phyloP scores from a whole-genome alignment of 1,140 invertebrate species.

The Conus ventricosus region DNA sequence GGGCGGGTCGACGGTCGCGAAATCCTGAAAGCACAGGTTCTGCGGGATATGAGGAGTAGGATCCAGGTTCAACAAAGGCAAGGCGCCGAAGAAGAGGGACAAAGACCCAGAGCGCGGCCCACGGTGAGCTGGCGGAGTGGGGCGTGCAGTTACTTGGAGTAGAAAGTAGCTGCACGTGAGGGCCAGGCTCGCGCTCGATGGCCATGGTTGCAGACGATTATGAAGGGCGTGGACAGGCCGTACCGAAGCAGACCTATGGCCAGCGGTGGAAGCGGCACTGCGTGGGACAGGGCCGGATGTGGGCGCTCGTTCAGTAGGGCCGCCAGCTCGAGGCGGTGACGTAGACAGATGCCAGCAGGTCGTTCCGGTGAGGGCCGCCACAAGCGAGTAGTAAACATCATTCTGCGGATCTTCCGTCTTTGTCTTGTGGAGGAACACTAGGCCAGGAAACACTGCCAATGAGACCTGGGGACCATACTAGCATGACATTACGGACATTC shows the following conservation, averaged over 20 bases:
- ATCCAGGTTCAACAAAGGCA: constrained; percentile 73
- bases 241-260: constrained; percentile 73
- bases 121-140: constrained; percentile 57
- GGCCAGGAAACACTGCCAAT: constrained; percentile 71
- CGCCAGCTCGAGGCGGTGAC: constrained; percentile 68
- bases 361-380: constrained; percentile 73
- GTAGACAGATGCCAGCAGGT: constrained; percentile 73
- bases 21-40: constrained; percentile 76
- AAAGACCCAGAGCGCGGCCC: constrained; percentile 68
- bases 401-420: constrained; percentile 59
- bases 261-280: constrained; percentile 71
- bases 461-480: not conserved
- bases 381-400: constrained; percentile 74
- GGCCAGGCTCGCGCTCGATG: constrained; percentile 72
- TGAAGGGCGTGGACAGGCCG: constrained; percentile 72
- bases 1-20: constrained; percentile 63
- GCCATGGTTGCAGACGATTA: constrained; percentile 76
- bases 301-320: constrained; percentile 65
- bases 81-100: constrained; percentile 64
- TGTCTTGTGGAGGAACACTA: constrained; percentile 64
- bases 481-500: constrained; percentile 59
- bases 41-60: constrained; percentile 73
- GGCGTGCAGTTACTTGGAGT: constrained; percentile 71
- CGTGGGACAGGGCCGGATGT: constrained; percentile 69
- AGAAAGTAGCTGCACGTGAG: constrained; percentile 73